A percentile compares a stretch with the other conserved stretches of the same genome.
Evolutionary conservation across 2,888 invertebrate genomes (phyloP).

Genomic region (Pediacus dermestoides): DNA sequence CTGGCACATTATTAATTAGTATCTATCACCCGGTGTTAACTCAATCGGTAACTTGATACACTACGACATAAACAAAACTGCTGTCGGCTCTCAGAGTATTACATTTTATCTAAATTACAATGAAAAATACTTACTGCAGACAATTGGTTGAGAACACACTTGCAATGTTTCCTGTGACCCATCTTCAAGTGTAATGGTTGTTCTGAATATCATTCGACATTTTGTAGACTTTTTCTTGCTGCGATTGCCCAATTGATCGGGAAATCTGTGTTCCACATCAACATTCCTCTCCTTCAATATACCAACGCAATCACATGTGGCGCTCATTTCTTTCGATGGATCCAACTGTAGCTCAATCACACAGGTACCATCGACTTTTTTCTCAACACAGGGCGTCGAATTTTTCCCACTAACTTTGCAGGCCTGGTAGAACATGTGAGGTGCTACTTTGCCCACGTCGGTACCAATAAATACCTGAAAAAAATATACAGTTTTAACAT

Average conservation of each 20-base stretch:
- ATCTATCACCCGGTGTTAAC: too few species aligned
- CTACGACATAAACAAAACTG: too few species aligned
- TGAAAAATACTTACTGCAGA: constrained; percentile 73
- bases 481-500: too few species aligned
- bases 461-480: constrained; percentile 81
- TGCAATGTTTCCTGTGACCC: constrained; percentile 80
- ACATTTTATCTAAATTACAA: constrained; percentile 1
- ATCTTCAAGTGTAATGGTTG: constrained; percentile 72
- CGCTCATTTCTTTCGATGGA: constrained; percentile 85
- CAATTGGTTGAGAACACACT: constrained; percentile 85
- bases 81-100: too few species aligned
- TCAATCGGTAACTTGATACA: too few species aligned
- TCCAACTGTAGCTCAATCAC: constrained; percentile 90
- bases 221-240: constrained; percentile 93
- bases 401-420: constrained; percentile 95
- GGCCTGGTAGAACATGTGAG: constrained; percentile 97
- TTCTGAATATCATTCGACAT: constrained; percentile 92
- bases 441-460: constrained; percentile 83
- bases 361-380: constrained; percentile 90
- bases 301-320: constrained; percentile 95
- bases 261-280: constrained; percentile 89
- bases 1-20: too few species aligned
- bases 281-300: constrained; percentile 95
- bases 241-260: constrained; percentile 71
- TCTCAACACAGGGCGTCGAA: constrained; percentile 86